Evolutionary conservation across 2,888 invertebrate species (phyloP).

Genomic region (Caenorhabditis sp.): DNA sequence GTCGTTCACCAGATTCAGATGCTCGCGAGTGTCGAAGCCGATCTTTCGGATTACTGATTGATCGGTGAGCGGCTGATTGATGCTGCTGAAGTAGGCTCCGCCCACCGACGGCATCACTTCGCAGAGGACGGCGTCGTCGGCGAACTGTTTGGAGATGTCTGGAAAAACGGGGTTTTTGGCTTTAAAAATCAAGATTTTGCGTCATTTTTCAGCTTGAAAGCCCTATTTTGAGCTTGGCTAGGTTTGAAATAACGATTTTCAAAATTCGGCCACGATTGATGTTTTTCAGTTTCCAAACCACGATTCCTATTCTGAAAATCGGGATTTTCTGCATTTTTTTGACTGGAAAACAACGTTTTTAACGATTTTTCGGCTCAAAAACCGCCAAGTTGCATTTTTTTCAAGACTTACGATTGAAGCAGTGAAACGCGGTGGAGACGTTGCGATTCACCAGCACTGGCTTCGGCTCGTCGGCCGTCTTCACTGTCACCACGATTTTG

Average conservation of each 20-base stretch:
- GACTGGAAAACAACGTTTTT: no score
- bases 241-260: no score
- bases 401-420: slow-evolving; percentile 63
- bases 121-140: slow-evolving; percentile 52
- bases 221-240: no score
- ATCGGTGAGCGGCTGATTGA: slow-evolving; percentile 57
- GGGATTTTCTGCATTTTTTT: no score
- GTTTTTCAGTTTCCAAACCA: no score
- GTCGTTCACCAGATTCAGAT: slow-evolving; percentile 41
- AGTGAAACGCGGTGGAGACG: slow-evolving; percentile 57
- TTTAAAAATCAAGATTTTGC: no score
- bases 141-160: slow-evolving; percentile 55
- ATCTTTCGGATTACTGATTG: slow-evolving; percentile 43
- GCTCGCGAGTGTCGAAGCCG: slow-evolving; percentile 22
- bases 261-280: no score
- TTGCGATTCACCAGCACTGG: slow-evolving; percentile 62
- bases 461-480: background rate
- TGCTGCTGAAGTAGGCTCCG: slow-evolving; percentile 44
- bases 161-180: background rate
- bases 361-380: no score
- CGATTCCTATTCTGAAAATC: no score
- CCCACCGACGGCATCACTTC: slow-evolving; percentile 58
- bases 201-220: no score
- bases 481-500: slow-evolving; percentile 63
- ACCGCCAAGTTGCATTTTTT: background rate